Evolutionary conservation across 2,113 vertebrate genomes (phyloP).

Genomic region (human): DNA sequence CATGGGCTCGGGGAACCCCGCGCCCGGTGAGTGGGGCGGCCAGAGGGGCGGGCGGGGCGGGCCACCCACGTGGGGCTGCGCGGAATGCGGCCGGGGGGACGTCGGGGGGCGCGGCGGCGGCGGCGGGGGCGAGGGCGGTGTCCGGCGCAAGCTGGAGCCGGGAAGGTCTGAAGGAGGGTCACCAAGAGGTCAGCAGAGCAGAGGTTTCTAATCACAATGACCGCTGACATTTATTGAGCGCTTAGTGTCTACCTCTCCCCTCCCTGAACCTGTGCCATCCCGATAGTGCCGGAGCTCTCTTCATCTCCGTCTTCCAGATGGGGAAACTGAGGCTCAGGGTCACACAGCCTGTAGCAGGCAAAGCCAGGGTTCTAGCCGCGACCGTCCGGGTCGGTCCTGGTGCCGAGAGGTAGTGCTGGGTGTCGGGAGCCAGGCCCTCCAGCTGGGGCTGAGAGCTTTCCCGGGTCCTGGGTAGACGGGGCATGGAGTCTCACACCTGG

Average conservation of each 20-base stretch:
- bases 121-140: not conserved
- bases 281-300: not conserved
- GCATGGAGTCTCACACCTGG: not conserved
- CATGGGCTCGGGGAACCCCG: constrained; percentile 51
- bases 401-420: not conserved
- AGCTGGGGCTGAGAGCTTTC: not conserved
- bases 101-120: not conserved
- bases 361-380: no score
- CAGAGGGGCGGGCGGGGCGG: constrained; percentile 56
- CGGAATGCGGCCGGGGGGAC: constrained; percentile 1
- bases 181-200: not conserved
- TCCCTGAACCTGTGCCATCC: not conserved
- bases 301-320: not conserved
- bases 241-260: not conserved
- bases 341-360: not conserved
- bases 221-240: not conserved
- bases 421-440: not conserved
- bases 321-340: constrained; percentile 41
- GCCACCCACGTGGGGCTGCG: constrained; percentile 70
- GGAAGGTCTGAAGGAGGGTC: not conserved
- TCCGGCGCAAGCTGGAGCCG: no score
- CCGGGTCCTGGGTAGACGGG: not conserved
- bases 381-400: not conserved
- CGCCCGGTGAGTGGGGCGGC: constrained; percentile 70
- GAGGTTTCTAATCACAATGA: not conserved